Base-by-base conservation (phyloP, 2,113 vertebrate species). In the Heloderma charlesbogerti region DNA sequence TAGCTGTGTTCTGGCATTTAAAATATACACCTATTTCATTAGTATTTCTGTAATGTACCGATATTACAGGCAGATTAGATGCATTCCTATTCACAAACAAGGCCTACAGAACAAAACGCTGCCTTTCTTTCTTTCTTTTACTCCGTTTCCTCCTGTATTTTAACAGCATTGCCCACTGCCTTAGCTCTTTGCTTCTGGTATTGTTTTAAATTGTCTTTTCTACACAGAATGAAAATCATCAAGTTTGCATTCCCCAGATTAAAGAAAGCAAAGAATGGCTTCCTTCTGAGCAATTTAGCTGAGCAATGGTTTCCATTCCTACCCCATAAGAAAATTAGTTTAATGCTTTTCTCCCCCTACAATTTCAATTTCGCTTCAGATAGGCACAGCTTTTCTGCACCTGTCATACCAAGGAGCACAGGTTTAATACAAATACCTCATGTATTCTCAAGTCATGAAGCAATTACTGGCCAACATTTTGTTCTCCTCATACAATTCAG, bases 1-100 rank as follows among this genome's bases (percentile, higher is more conserved):
- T 84, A 93, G 86, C 57, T 77, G 12, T 54, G 72, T 71, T 92
- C 63, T 43, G 63, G 9, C 83, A 92, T 16, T 66, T 94, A 93
- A 88, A 92, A 89, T 3, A 71, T 29, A 82, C 51, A 48, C 77
- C 79, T 82, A 89, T 93, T 84, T 40, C 92, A 94, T 91, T 93
- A 90, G 8, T 78, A 88, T 72, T 95, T 93, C 89, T 88, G 18
- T 78, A 67, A 82, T 81, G 67, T 77, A 66, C 78, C 85, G 86
- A 0, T 72, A 86, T 83, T 63, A 0, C 0, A 83, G 94, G 83
- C 54, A 89, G 75, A 22, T 67, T 9, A 92, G 88, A 84, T 13
- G 34, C 90, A 69, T 81, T 79, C 43, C 85, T 94, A 72, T 88
- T 63, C 84, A 1, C 79, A 57, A 91, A 88, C 0, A 43, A 18